Evolutionary conservation across 2,113 vertebrate genomes (phyloP), one percentile per base, ranked within the genome.

Genomic region (Pterocles burchelli): DNA sequence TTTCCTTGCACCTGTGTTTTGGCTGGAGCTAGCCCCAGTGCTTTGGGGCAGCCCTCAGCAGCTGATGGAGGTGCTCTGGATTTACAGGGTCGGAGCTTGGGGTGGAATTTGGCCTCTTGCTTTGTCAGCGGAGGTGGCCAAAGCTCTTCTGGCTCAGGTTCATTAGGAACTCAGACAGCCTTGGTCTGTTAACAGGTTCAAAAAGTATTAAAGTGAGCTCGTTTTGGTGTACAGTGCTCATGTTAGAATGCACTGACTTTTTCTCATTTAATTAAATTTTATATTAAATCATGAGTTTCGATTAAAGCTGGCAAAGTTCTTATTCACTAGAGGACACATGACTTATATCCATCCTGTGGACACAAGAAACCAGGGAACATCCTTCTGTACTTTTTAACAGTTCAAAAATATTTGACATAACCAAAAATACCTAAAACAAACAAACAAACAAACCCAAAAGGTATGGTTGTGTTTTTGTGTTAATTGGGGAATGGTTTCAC

Each of bases 101-200:
- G 13, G 24, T 88, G 93, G 88, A 86, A 74, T 94, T 95, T 92
- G 93, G 55, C 57, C n/a, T 17, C 65, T 51, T 43, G 29, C 49
- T 84, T 36, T 87, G 57, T 67, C 59, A 62, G 92, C 41, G n/a
- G 88, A 83, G 68, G 36, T 94, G 78, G 75, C 85, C 90, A 90
- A 34, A 78, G 63, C 38, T 5, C 36, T 74, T 70, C 75, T 88
- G 90, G 90, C 90, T 82, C 3, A 0, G 31, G 49, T 78, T 92
- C 61, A 0, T 52, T 13, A 43, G 18, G 73, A 62, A 4, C 76
- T 83, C 36, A 80, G 65, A 49, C 22, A 41, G 41, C n/a, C 73
- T 59, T 3, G 0, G 6, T 75, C 84, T 90, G 19, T 80, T 89
- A 89, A 26, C 45, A 82, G 73, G 36, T 91, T 93, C 1, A 2